Evolutionary conservation across 1,140 invertebrate species (phyloP).

Genomic region (Danaus melanippus): DNA sequence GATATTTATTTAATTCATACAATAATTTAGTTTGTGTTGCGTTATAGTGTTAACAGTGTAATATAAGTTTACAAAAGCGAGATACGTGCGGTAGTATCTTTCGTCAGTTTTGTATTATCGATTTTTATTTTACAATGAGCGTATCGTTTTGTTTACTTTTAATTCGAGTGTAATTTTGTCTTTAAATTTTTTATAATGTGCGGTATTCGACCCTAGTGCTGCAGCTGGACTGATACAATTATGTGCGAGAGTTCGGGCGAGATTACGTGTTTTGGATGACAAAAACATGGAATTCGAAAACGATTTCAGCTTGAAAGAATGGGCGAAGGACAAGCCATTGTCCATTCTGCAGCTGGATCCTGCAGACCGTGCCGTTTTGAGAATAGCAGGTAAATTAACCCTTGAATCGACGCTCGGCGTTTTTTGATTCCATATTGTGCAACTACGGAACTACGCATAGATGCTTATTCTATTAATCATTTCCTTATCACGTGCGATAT

Average conservation of each 20-base stretch:
- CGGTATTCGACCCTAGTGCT: conserved; percentile 51
- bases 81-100: conserved; percentile 55
- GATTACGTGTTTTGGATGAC: conserved; percentile 67
- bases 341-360: conserved; percentile 95
- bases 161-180: conserved; percentile 48
- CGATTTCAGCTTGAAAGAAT: conserved; percentile 91
- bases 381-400: conserved; percentile 89
- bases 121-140: conserved; percentile 69
- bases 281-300: conserved; percentile 85
- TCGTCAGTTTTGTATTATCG: conserved; percentile 58
- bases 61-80: conserved; percentile 34
- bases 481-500: conserved; percentile 20
- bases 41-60: conserved; percentile 40
- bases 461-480: conserved; percentile 16
- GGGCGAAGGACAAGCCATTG: conserved; percentile 95
- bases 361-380: conserved; percentile 93
- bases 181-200: conserved; percentile 45
- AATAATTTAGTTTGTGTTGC: conserved; percentile 37
- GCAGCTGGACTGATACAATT: conserved; percentile 61
- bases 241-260: conserved; percentile 64
- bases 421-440: conserved; percentile 1
- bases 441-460: conserved; percentile 7
- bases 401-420: not conserved
- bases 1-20: conserved; percentile 36
- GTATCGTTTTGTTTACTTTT: conserved; percentile 67